Percentiles rank a stretch among this genome's conserved stretches.
phyloP scores from a whole-genome alignment of 2,888 invertebrate genomes.

The Rotaria sp. region DNA sequence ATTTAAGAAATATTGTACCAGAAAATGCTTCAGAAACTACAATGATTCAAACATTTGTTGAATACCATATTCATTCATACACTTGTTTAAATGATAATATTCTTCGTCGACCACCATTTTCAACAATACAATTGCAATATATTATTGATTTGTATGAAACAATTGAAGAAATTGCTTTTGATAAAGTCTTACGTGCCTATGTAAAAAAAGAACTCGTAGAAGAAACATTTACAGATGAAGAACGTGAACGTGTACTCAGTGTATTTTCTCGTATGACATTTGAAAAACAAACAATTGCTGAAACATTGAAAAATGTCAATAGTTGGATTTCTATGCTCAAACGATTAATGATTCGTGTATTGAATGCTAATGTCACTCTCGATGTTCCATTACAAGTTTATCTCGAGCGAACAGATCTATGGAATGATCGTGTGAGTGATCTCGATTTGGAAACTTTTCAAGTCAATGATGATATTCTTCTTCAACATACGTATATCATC shows the following conservation, averaged over 20 bases:
- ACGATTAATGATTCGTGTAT: conserved; percentile 12
- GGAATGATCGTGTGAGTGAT: not conserved
- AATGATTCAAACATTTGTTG: not conserved
- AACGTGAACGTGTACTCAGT: not conserved
- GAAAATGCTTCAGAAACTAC: not conserved
- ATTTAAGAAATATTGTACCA: not conserved
- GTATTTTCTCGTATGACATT: not conserved
- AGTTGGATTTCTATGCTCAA: not conserved
- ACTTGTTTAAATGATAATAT: not conserved
- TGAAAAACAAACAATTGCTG: not conserved
- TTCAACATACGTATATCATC: not conserved
- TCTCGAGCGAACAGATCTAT: not conserved
- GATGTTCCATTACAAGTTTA: not conserved
- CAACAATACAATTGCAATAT: not conserved
- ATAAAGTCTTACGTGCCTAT: not conserved
- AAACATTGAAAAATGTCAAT: not conserved
- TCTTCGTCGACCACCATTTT: not conserved
- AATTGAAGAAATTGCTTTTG: not conserved
- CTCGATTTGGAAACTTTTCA: not conserved
- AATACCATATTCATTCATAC: not conserved
- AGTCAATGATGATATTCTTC: not conserved
- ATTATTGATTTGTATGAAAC: not conserved
- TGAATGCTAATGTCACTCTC: not conserved
- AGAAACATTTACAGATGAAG: not conserved
- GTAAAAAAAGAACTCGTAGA: not conserved